These are phyloP conservation scores for Hyposmocoma kahamanoa DNA, from an alignment of 1,140 invertebrate genomes.

Conservation along the genomic window DNA sequence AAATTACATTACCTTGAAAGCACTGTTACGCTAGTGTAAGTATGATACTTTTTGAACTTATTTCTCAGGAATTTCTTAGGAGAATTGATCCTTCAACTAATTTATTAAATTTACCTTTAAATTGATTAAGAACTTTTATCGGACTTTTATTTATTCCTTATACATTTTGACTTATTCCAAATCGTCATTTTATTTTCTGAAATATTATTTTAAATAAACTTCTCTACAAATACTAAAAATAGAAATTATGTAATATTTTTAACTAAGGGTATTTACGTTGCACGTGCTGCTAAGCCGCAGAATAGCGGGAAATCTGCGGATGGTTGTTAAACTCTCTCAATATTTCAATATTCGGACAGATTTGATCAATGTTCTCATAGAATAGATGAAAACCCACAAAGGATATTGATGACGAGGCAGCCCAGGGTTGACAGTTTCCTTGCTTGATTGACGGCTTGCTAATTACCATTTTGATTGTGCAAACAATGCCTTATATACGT, in stretches of 20 bases:
- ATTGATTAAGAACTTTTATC: constrained; percentile 72
- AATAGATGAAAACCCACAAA: not conserved
- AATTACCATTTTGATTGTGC: not conserved
- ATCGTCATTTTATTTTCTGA: constrained; percentile 60
- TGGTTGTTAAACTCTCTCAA: too few relatives aligned
- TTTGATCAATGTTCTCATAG: not conserved
- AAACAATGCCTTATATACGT: not conserved
- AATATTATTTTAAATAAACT: constrained; percentile 72
- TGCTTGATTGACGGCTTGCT: not conserved
- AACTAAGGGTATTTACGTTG: too few relatives aligned
- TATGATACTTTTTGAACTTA: too few relatives aligned
- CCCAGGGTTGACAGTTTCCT: not conserved
- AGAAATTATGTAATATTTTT: too few relatives aligned
- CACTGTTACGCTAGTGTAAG: too few relatives aligned
- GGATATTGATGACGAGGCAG: not conserved
- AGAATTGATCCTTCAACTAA: too few relatives aligned
- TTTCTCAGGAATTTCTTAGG: too few relatives aligned
- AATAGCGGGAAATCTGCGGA: too few relatives aligned
- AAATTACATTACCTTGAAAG: too few relatives aligned
- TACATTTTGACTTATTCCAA: constrained; percentile 68
- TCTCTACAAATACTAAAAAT: constrained; percentile 54
- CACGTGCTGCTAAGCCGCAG: too few relatives aligned
- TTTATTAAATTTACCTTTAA: constrained; percentile 64
- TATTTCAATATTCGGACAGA: too few relatives aligned
- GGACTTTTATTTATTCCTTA: constrained; percentile 64